Evolutionary conservation across 2,888 invertebrate species (phyloP), one percentile per base, ranked within the genome.

Genomic region (Disparrhopalites patrizii): DNA sequence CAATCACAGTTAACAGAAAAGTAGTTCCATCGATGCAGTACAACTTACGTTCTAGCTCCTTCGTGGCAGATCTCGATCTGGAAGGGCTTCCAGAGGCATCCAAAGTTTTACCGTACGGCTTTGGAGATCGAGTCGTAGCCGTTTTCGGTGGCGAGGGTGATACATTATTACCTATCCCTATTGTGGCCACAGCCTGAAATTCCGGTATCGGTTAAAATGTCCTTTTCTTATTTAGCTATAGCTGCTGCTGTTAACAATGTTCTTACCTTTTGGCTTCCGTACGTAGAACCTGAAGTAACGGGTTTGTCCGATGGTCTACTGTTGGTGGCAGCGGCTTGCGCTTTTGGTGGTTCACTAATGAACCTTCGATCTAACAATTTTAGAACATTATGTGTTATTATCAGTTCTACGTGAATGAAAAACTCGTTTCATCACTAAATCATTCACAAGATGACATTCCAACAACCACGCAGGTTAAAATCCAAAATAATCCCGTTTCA

Each of bases 1-100:
- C 31, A 5, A 61, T 23, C 47, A 10, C 8, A 23, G 18, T 18
- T n/a, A n/a, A 30, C 27, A 20, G 25, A 33, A 10, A 23, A 65
- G 55, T 27, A 55, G 36, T 18, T 8, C 56, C 47, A 51, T 51
- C 30, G 20, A 20, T 3, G 10, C 8, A 38, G 27, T 18, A 23
- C 27, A 28, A 15, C 85, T 85, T 82, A 91, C 90, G 82, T 76
- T 89, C 86, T 73, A 94, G 81, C 82, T 94, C 93, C 81, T 93
- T 93, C 1, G 93, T 94, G 33, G 92, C 86, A 78, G 90, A 93
- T 76, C 93, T 85, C 31, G 93, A 93, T 79, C 93, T 83, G 1
- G 91, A 90, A 1, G 91, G 90, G 65, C 91, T 87, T 75, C 90
- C 90, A 0, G 89, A 88, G 10, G 85, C 81, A 76, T 88, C 91